Evolutionary conservation across 2,113 vertebrate genomes (phyloP), one percentile per base, ranked within the genome.

Genomic region (Dryoscopus gambensis): DNA sequence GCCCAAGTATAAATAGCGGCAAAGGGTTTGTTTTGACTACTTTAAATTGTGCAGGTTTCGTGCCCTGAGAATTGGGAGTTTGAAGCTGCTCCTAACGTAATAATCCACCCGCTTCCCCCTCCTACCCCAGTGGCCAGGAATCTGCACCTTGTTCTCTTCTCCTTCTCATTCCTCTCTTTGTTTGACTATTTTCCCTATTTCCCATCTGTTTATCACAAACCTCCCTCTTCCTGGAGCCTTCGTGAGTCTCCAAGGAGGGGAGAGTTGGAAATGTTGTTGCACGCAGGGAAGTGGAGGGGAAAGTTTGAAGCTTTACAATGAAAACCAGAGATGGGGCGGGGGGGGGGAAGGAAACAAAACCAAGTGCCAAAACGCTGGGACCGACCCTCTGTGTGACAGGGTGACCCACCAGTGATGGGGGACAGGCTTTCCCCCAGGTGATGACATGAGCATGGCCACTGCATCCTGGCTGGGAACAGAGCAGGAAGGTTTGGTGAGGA

Each of bases 1-100:
- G 96, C 97, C 94, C 82, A 94, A 90, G 96, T 97, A 97, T 97
- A 98, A 97, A 97, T 94, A 97, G 97, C 96, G 97, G 96, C 92
- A 91, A 94, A 97, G 95, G 95, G 95, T 97, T 98, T 98, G 98
- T 98, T 98, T 98, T 97, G 97, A 98, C 97, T 98, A 87, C 97
- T 97, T 98, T 97, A 98, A 97, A 98, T 97, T 97, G 98, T 97
- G 93, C 96, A 98, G 98, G 96, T 97, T 98, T 98, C 52, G 70
- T 97, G 97, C 96, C 97, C 97, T 97, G 96, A 97, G 97, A 98
- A 97, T 97, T 97, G 96, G 97, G 97, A 97, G 89, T 93, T 97
- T 89, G 96, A 95, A 95, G 97, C 96, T 95, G 95, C 97, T 97
- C 96, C 88, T 97, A 97, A 97, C 90, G 96, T 96, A 97, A 97